Evolutionary conservation across 2,888 invertebrate species (phyloP), one percentile per base, ranked within the genome.

Genomic region (Amphipyra tragopoginis): DNA sequence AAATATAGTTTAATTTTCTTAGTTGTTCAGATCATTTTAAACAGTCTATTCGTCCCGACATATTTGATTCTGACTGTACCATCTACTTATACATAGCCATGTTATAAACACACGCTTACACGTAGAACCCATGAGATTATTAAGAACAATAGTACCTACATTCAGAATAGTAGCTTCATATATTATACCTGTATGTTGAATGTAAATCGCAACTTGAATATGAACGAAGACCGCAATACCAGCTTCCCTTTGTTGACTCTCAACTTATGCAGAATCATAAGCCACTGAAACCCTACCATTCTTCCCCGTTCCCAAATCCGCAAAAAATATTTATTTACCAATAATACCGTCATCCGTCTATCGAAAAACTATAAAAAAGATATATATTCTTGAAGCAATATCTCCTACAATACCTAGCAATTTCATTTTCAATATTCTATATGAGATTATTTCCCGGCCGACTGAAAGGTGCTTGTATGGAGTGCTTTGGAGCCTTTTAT

Each of bases 291-390:
- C 48, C 75, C 50, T 7, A 49, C 21, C 53, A 44, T 51, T 57
- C 52, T 56, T 45, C 15, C 21, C 21, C 2, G 15, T 45, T 15
- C 58, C 59, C 40, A 51, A 70, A 64, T 57, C 65, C 58, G 34
- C 49, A 56, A 55, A 56, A 59, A 42, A 75, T 61, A 75, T 72
- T 68, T 68, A 68, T 75, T 65, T 62, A 72, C 51, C 65, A 65
- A 68, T 68, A 76, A 65, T 65, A 68, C 26, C 52, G 48, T 40
- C 56, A 72, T 64, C 13, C 53, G 21, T 65, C 56, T 69, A 72
- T 78, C 69, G 76, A 69, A 60, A 77, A 75, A 69, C 65, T 66
- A 72, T 77, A 69, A 74, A 76, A 74, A 58, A 43, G 40, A 71
- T 38, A 72, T 62, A 54, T 66, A 51, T 60, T 57, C 68, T 56